Base-by-base conservation (phyloP, 2,888 invertebrate species). In the Megalurothrips usitatus region DNA sequence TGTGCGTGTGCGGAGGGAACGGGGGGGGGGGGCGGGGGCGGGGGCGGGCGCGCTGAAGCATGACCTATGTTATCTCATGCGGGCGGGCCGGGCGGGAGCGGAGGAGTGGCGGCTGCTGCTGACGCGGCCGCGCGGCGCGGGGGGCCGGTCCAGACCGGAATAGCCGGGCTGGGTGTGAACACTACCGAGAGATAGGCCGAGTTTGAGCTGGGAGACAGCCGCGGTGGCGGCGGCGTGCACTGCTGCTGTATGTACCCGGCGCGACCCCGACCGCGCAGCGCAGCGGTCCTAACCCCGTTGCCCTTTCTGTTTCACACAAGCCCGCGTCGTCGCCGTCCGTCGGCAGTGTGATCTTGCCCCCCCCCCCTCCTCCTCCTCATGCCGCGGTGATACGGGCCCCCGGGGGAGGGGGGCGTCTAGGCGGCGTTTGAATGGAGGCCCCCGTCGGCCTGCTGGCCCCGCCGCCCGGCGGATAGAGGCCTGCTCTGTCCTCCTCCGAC, bases 51-150 rank as follows among this genome's bases (percentile, higher is more conserved):
- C 52, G 34, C 34, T 43, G 58, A 58, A 68, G 68, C 68, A 68
- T 26, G 26, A 75, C 68, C 68, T 75, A 75, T 26, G 68, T 75
- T 75, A 75, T 75, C 68, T 23, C 68, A 75, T 75, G 68, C 68
- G 68, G 68, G 68, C 23, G 23, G 23, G 23, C 3, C 23, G 9
- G 68, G 68, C 23, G n/a, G 63, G 68, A 23, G 9, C 23, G 68
- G 68, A 63, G 58, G 58, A 63, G 49, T 49, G 63, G n/a, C n/a
- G n/a, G n/a, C n/a, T n/a, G n/a, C n/a, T n/a, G n/a, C 68, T 23
- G 26, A 75, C 26, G 68, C 68, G 68, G 68, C 26, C 23, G 23
- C 1, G 23, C 3, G 9, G 9, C 23, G 68, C 23, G 68, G 68
- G 9, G 23, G 23, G 23, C 3, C 23, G 9, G 68, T 23, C 23